Evolutionary conservation across 2,113 vertebrate genomes (phyloP).

Genomic region (Candoia aspera): DNA sequence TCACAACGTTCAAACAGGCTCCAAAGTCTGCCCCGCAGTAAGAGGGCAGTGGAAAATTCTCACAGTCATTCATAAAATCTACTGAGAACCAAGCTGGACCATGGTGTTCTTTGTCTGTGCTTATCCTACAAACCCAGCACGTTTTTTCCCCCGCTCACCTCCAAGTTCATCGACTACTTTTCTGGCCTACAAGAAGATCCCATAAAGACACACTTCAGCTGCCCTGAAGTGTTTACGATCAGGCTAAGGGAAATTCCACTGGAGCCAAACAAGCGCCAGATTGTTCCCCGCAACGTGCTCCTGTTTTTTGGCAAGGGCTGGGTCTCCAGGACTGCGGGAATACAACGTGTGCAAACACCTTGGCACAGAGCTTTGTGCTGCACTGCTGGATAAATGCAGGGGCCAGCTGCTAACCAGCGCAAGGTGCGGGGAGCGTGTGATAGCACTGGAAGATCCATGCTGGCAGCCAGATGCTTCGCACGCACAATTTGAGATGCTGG

Average conservation of each 20-base stretch:
- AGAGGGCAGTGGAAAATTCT: neutral
- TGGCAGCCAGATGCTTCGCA: neutral
- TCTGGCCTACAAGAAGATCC: neutral
- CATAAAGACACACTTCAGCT: neutral
- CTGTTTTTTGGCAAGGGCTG: neutral
- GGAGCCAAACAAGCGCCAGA: neutral
- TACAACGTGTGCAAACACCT: accelerated
- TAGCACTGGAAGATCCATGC: neutral
- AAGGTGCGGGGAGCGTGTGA: neutral
- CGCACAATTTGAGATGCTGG: neutral
- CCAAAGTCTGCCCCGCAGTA: neutral
- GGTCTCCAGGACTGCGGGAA: accelerated
- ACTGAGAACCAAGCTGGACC: neutral
- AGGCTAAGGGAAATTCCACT: constrained; percentile 37
- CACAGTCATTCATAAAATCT: neutral
- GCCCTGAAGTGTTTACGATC: constrained; percentile 39
- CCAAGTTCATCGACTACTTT: accelerated
- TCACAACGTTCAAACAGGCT: neutral
- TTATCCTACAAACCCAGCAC: neutral
- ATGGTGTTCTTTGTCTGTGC: neutral
- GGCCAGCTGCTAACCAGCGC: neutral
- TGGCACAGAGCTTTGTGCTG: neutral
- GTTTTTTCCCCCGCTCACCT: neutral
- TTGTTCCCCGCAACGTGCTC: neutral
- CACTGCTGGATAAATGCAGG: neutral